A percentile compares a stretch with the other conserved stretches of the same genome.
Conservation (phyloP, 2,888 invertebrate genomes). For the Cryptophagus acutangulus region DNA sequence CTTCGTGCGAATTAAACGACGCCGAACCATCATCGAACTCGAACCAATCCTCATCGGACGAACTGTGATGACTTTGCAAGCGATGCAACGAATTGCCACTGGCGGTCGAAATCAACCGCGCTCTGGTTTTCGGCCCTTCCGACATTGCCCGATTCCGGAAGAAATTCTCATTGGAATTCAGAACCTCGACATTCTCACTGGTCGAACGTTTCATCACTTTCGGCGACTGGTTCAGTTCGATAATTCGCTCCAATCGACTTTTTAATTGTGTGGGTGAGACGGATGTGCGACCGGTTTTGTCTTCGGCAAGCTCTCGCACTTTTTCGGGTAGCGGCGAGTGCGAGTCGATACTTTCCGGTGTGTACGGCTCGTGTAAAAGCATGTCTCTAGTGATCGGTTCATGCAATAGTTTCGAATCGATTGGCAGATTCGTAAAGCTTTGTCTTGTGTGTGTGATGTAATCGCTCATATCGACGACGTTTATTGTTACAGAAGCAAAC, state of each 20-base stretch:
- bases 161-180: conserved; percentile 18
- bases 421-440: conserved; percentile 35
- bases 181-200: conserved; percentile 31
- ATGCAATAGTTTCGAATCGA: conserved; percentile 51
- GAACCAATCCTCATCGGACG: conserved; percentile 50
- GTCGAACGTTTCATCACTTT: conserved; percentile 35
- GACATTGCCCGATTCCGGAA: conserved; percentile 37
- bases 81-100: conserved; percentile 36
- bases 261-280: conserved; percentile 63
- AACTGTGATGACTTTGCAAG: conserved; percentile 48
- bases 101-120: conserved; percentile 28
- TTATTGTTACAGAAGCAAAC: conserved; percentile 46
- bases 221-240: conserved; percentile 31
- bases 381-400: conserved; percentile 49
- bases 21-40: conserved; percentile 43
- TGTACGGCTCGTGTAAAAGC: conserved; percentile 64
- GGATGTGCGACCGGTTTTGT: conserved; percentile 33
- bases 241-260: conserved; percentile 54
- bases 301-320: conserved; percentile 29
- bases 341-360: conserved; percentile 77
- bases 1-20: too few relatives aligned
- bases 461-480: conserved; percentile 45
- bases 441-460: conserved; percentile 32
- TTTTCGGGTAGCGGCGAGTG: conserved; percentile 61
- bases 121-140: conserved; percentile 33